Percentiles rank a stretch among this genome's conserved stretches.
Evolutionary conservation across 1,140 invertebrate species (phyloP).

Genomic region (Zaprionus vittiger): DNA sequence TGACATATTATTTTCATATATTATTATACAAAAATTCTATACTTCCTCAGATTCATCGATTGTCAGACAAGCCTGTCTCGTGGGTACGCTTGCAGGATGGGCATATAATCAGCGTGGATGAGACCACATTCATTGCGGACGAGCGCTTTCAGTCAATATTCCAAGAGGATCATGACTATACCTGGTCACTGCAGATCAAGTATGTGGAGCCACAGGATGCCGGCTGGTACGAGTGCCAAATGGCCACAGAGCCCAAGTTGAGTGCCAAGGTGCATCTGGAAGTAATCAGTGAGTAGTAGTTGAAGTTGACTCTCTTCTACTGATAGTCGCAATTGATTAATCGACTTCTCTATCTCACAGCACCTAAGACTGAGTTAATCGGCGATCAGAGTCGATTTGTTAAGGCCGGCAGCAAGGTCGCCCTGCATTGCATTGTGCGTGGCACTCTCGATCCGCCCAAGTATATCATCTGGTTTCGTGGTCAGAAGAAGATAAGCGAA

Average conservation of each 20-base stretch:
- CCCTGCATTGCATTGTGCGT: slow-evolving; percentile 86
- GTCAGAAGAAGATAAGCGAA: slow-evolving; percentile 88
- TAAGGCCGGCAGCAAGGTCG: slow-evolving; percentile 87
- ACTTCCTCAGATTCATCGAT: slow-evolving; percentile 87
- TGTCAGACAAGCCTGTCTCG: slow-evolving; percentile 95
- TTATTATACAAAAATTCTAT: not conserved
- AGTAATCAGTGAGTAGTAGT: slow-evolving; percentile 88
- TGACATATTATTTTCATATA: not conserved
- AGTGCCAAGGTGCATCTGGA: slow-evolving; percentile 88
- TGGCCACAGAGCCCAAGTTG: slow-evolving; percentile 89
- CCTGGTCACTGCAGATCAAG: slow-evolving; percentile 95
- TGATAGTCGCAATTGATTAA: not conserved
- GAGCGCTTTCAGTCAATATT: slow-evolving; percentile 93
- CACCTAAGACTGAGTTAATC: slow-evolving; percentile 87
- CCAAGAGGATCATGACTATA: slow-evolving; percentile 90
- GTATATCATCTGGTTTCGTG: slow-evolving; percentile 87
- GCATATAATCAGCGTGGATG: slow-evolving; percentile 95
- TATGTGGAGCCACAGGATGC: slow-evolving; percentile 86
- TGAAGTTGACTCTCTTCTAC: not conserved
- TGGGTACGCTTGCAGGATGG: slow-evolving; percentile 94
- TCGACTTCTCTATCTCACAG: slow-evolving; percentile 61
- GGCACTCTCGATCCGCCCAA: slow-evolving; percentile 87
- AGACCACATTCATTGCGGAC: slow-evolving; percentile 93
- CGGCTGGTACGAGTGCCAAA: slow-evolving; percentile 90
- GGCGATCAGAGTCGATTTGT: slow-evolving; percentile 87